A percentile compares a stretch with the other conserved stretches of the same genome.
phyloP scores from a whole-genome alignment of 2,113 vertebrate genomes.

The Colistium nudipinnis region DNA sequence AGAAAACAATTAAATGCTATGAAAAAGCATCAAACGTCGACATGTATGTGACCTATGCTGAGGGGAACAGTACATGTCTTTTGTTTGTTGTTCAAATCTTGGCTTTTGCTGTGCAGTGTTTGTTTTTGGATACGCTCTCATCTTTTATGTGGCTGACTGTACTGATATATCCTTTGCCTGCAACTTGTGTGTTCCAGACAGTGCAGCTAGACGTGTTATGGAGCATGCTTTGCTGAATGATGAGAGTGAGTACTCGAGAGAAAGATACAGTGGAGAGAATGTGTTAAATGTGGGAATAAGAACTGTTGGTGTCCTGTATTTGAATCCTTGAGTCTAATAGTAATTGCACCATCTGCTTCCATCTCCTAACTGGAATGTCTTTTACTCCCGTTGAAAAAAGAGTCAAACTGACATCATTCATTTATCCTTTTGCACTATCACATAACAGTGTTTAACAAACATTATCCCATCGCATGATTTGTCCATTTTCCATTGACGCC shows the following conservation, averaged over 20 bases:
- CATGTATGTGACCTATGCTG: conserved; percentile 47
- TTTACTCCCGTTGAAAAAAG: conserved; percentile 15
- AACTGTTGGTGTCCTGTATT: neutral
- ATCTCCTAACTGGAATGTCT: conserved; percentile 27
- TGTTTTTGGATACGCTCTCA: conserved; percentile 25
- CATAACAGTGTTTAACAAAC: conserved; percentile 5
- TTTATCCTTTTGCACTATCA: neutral
- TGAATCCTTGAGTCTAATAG: conserved; percentile 7
- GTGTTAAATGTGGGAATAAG: neutral
- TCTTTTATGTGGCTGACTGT: conserved; percentile 39
- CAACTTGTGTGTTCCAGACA: conserved; percentile 79
- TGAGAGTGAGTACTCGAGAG: conserved; percentile 87
- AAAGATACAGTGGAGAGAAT: conserved; percentile 3
- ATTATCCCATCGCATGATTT: conserved; percentile 16
- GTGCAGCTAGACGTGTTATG: conserved; percentile 86
- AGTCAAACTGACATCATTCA: conserved; percentile 3
- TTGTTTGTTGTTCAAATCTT: conserved; percentile 20
- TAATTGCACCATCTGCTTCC: conserved; percentile 5
- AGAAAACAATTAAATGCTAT: neutral
- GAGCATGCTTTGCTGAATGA: conserved; percentile 97
- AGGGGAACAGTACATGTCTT: conserved; percentile 10
- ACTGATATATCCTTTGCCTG: conserved; percentile 43
- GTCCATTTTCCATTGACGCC: neutral
- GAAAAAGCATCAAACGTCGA: conserved; percentile 20
- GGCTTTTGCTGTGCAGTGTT: conserved; percentile 49